These are phyloP conservation scores for Acheta domesticus DNA, from an alignment of 2,888 invertebrate genomes.

Conservation along the genomic window DNA sequence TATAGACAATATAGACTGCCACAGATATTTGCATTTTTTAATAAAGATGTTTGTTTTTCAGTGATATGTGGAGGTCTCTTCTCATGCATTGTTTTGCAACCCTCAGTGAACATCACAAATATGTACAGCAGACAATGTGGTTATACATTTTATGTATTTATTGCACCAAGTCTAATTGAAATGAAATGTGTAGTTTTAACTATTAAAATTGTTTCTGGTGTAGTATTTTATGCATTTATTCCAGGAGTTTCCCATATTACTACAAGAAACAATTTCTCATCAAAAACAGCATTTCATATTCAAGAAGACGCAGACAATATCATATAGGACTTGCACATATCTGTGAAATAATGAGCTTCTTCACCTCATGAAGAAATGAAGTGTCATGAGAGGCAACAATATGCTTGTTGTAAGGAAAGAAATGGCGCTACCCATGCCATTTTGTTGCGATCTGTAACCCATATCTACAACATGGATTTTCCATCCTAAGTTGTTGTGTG, in stretches of 20 bases:
- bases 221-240: background rate
- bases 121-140: background rate
- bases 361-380: constrained; percentile 19
- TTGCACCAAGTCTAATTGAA: background rate
- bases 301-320: background rate
- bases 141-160: background rate
- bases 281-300: background rate
- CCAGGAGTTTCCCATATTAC: background rate
- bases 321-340: background rate
- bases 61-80: background rate
- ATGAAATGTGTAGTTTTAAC: constrained; percentile 1
- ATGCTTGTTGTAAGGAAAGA: background rate
- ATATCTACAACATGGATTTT: constrained; percentile 80
- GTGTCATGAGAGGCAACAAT: background rate
- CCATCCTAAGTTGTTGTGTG: constrained; percentile 90
- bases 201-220: background rate
- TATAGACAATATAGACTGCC: no score
- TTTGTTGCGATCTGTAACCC: constrained; percentile 29
- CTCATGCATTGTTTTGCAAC: background rate
- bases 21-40: no score
- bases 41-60: no score
- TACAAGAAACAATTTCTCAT: background rate
- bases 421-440: constrained; percentile 23
- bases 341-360: background rate
- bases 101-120: background rate